Conservation (phyloP, 2,888 invertebrate species). For the Seira musarum region DNA sequence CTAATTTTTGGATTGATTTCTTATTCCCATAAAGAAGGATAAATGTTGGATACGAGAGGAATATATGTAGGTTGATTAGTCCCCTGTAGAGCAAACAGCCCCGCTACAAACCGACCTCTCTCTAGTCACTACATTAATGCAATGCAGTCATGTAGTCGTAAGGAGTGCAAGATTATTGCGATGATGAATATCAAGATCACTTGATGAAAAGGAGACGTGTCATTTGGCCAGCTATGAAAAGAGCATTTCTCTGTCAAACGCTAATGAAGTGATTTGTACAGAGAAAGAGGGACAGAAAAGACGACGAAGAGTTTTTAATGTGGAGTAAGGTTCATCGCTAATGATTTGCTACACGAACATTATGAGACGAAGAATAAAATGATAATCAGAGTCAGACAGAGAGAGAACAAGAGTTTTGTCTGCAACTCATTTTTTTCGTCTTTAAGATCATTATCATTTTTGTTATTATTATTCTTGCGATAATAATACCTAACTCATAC, state of each 20-base stretch:
- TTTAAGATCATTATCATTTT: too few relatives aligned
- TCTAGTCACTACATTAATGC: too few relatives aligned
- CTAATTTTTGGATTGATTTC: not conserved
- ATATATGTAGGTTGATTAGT: conserved; percentile 42
- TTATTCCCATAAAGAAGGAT: too few relatives aligned
- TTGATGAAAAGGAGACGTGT: not conserved
- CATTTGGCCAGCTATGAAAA: too few relatives aligned
- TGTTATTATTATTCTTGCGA: too few relatives aligned
- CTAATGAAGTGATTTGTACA: conserved; percentile 52
- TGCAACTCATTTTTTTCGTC: too few relatives aligned
- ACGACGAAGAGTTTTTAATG: too few relatives aligned
- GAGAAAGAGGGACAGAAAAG: not conserved
- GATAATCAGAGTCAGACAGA: too few relatives aligned
- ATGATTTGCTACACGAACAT: not conserved
- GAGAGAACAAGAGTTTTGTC: too few relatives aligned
- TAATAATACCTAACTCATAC: too few relatives aligned
- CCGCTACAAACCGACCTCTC: not conserved
- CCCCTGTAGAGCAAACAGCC: conserved; percentile 33
- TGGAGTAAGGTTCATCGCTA: not conserved
- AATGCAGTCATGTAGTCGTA: not conserved
- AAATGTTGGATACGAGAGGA: too few relatives aligned
- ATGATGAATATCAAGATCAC: not conserved
- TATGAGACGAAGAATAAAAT: not conserved
- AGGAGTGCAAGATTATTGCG: not conserved
- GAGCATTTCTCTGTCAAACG: conserved; percentile 52